Conservation (phyloP, 2,888 invertebrate genomes). For the Cerastis leucographa region DNA sequence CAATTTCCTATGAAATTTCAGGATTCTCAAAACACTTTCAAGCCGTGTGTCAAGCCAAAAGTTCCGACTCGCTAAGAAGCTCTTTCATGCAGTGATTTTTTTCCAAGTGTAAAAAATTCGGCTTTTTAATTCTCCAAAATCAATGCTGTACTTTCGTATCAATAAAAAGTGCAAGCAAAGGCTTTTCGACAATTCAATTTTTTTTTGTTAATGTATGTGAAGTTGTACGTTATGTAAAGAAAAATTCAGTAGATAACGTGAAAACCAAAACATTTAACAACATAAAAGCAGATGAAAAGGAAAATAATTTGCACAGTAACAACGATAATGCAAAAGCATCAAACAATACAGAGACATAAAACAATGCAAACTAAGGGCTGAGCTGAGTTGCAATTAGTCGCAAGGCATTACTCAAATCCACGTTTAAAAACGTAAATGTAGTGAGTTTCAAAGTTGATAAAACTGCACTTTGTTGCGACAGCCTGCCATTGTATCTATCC, state of each 20-base stretch:
- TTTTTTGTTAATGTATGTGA: background rate
- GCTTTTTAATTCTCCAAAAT: too few relatives aligned
- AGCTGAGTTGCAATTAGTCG: constrained; percentile 45
- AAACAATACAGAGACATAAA: constrained; percentile 31
- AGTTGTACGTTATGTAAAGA: background rate
- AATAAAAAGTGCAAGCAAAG: too few relatives aligned
- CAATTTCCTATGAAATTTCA: too few relatives aligned
- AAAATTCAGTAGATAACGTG: too few relatives aligned
- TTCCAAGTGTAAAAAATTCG: too few relatives aligned
- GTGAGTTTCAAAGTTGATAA: constrained; percentile 48
- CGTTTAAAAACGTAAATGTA: constrained; percentile 28
- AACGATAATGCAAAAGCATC: constrained; percentile 29
- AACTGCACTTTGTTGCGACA: constrained; percentile 36
- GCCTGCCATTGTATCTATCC: background rate
- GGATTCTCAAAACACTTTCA: too few relatives aligned
- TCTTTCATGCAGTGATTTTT: too few relatives aligned
- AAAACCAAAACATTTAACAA: constrained; percentile 1
- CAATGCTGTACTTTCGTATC: too few relatives aligned
- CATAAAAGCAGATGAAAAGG: background rate
- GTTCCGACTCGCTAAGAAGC: too few relatives aligned
- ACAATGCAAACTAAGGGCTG: constrained; percentile 38
- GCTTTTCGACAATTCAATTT: background rate
- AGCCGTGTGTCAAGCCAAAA: too few relatives aligned
- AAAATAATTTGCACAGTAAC: constrained; percentile 25
- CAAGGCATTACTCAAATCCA: constrained; percentile 46